These are phyloP conservation scores for Agrochola lota DNA, from an alignment of 2,888 invertebrate genomes.

Conservation along the genomic window DNA sequence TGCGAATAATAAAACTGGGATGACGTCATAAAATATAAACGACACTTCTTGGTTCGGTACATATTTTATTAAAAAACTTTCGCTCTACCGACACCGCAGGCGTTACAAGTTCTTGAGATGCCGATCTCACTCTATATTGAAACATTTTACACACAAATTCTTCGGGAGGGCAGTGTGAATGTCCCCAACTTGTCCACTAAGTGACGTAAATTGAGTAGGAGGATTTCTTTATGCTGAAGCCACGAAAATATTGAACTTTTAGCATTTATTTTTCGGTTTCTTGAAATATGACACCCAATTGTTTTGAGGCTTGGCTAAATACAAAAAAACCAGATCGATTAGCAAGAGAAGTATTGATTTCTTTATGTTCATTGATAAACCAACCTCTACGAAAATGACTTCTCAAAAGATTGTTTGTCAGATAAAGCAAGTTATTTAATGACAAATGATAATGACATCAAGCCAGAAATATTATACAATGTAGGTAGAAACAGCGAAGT, in stretches of 20 bases:
- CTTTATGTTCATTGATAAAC: constrained; percentile 5
- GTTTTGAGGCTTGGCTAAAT: neutral
- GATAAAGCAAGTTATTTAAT: constrained; percentile 13
- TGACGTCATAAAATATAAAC: constrained; percentile 77
- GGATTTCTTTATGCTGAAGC: constrained; percentile 22
- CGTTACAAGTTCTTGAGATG: constrained; percentile 63
- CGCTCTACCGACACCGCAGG: constrained; percentile 69
- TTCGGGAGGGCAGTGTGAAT: constrained; percentile 52
- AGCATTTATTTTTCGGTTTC: constrained; percentile 20
- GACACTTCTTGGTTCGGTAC: constrained; percentile 68
- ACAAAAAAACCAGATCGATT: constrained; percentile 27
- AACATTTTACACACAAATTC: constrained; percentile 78
- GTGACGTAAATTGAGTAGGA: constrained; percentile 52
- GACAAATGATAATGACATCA: neutral
- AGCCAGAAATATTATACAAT: neutral
- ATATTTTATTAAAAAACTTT: constrained; percentile 78
- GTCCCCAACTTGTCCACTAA: constrained; percentile 45
- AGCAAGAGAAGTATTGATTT: constrained; percentile 25
- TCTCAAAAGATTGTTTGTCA: neutral
- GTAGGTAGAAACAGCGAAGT: neutral
- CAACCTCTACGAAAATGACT: neutral
- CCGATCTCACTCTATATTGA: constrained; percentile 82
- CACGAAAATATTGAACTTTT: constrained; percentile 40
- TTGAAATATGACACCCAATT: constrained; percentile 38
- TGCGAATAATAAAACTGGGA: constrained; percentile 73